Conservation (phyloP, 2,113 vertebrate genomes). For the Thermophis baileyi region DNA sequence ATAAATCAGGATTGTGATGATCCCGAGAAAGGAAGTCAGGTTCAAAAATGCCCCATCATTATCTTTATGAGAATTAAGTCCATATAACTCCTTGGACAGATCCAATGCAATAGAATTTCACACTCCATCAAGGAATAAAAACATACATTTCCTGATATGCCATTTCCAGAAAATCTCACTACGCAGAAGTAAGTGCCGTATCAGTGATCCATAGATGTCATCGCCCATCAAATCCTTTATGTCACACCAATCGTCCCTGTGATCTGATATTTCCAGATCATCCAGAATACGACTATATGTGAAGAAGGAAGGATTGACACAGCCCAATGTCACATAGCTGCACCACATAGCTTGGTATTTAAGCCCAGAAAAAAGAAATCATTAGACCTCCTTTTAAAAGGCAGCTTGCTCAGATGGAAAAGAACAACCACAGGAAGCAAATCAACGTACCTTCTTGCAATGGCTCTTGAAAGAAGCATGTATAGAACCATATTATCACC, state of each 20-base stretch:
- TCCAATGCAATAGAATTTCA: neutral
- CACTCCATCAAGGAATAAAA: neutral
- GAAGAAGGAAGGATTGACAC: neutral
- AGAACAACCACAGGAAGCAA: conserved; percentile 2
- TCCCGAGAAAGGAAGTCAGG: neutral
- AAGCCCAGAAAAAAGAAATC: neutral
- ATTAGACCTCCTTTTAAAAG: neutral
- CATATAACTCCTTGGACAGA: neutral
- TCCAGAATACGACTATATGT: neutral
- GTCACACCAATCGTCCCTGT: neutral
- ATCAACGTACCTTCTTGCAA: conserved; percentile 18
- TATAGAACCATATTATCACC: conserved; percentile 41
- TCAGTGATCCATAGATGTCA: neutral
- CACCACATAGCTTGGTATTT: neutral
- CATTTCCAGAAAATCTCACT: neutral
- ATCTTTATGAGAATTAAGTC: neutral
- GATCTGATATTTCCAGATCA: neutral
- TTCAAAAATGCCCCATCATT: neutral
- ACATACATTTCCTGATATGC: neutral
- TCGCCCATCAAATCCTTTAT: neutral
- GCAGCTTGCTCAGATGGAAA: conserved; percentile 1
- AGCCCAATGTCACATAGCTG: neutral
- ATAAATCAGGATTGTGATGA: neutral
- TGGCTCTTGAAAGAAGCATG: conserved; percentile 43
- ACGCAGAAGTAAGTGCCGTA: neutral